A percentile compares a stretch with the other conserved stretches of the same genome.
Conservation (phyloP, 2,888 invertebrate species). For the Mylabris sibirica region DNA sequence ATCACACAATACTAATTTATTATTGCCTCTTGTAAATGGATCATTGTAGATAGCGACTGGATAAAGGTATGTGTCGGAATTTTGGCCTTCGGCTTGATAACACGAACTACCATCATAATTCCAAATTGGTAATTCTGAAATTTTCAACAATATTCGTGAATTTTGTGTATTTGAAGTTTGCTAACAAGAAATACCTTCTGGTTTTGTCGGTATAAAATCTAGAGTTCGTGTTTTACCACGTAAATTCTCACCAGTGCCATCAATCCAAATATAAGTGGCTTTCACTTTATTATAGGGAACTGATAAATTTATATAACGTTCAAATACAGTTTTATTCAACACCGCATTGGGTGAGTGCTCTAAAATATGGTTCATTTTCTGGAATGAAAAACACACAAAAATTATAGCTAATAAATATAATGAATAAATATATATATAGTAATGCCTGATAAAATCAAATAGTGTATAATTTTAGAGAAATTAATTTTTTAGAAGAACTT, state of each 20-base stretch:
- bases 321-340: constrained; percentile 77
- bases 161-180: not conserved
- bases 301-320: constrained; percentile 79
- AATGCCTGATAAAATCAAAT: too few relatives aligned
- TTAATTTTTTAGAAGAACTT: too few relatives aligned
- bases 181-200: constrained; percentile 69
- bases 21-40: constrained; percentile 90
- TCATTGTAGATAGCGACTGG: constrained; percentile 93
- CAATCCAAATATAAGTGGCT: constrained; percentile 94
- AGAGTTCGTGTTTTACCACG: constrained; percentile 90
- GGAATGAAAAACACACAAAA: too few relatives aligned
- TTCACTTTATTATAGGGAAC: constrained; percentile 79
- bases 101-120: constrained; percentile 96
- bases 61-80: constrained; percentile 89
- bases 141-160: not conserved
- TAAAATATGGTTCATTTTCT: constrained; percentile 63
- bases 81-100: constrained; percentile 85
- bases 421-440: too few relatives aligned
- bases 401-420: not conserved
- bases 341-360: constrained; percentile 84
- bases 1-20: constrained; percentile 89
- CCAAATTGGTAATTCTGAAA: constrained; percentile 85
- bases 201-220: constrained; percentile 78
- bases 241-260: constrained; percentile 87
- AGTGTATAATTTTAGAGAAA: too few relatives aligned